These are phyloP conservation scores for Uria lomvia DNA, from an alignment of 2,113 vertebrate species.

Conservation along the genomic window DNA sequence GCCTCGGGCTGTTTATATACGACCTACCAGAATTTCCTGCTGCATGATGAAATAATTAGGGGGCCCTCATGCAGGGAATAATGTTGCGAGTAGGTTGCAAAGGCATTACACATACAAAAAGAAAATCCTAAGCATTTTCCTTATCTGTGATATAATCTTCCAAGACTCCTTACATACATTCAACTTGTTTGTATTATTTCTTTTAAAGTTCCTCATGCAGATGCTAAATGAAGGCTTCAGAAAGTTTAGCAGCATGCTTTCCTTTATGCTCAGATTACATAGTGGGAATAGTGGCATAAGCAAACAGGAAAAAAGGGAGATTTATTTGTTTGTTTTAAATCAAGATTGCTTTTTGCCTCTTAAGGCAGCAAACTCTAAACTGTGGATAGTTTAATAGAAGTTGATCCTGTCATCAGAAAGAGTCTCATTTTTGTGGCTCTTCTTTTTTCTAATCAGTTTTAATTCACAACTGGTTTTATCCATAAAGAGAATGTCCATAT, in stretches of 20 bases:
- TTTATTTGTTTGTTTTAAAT: constrained; percentile 62
- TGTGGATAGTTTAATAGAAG: not conserved
- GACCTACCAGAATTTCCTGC: constrained; percentile 89
- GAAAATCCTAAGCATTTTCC: constrained; percentile 67
- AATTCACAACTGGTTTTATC: not conserved
- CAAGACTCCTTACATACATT: constrained; percentile 46
- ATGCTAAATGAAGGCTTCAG: constrained; percentile 45
- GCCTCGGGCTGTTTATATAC: constrained; percentile 85
- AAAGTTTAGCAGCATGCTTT: constrained; percentile 24
- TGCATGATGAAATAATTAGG: constrained; percentile 92
- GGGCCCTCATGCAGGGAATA: constrained; percentile 75
- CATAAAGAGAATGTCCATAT: not conserved
- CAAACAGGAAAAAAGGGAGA: constrained; percentile 29
- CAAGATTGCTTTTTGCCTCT: constrained; percentile 49
- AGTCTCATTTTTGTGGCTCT: constrained; percentile 2
- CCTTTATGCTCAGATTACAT: constrained; percentile 41
- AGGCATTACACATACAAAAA: constrained; percentile 69
- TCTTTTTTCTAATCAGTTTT: constrained; percentile 4
- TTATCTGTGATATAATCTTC: constrained; percentile 71
- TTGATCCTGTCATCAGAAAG: constrained; percentile 6
- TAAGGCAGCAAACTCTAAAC: not conserved
- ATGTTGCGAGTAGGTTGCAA: constrained; percentile 70
- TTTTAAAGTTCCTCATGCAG: constrained; percentile 43
- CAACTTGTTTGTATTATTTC: constrained; percentile 63
- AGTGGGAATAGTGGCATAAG: constrained; percentile 43